These are phyloP conservation scores for Conops quadrifasciatus DNA, from an alignment of 2,888 invertebrate species.

Conservation along the genomic window DNA sequence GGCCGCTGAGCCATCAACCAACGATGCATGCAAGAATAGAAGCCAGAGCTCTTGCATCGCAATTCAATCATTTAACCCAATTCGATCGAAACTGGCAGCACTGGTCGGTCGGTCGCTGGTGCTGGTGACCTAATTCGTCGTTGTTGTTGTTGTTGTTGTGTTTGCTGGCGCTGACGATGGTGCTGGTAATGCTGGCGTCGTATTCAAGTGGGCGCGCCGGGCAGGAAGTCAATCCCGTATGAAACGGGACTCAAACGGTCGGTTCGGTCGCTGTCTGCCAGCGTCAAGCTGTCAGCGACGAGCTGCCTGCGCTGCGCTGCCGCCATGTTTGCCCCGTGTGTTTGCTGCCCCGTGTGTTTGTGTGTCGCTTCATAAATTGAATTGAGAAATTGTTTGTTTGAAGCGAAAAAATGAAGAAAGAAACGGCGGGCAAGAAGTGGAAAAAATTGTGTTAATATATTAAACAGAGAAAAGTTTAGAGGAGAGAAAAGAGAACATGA, in stretches of 20 bases:
- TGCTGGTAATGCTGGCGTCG: neutral
- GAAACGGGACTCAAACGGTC: too few species aligned
- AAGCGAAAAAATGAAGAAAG: neutral
- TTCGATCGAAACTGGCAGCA: conserved; percentile 4
- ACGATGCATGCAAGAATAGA: too few species aligned
- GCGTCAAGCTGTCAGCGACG: too few species aligned
- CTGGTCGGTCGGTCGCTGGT: neutral
- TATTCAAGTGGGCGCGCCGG: neutral
- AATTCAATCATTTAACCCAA: conserved; percentile 19
- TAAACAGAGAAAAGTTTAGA: neutral
- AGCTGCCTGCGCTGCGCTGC: neutral
- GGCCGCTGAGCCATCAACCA: neutral
- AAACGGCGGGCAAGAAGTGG: neutral
- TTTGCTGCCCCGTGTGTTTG: neutral
- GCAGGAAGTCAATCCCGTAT: conserved; percentile 5
- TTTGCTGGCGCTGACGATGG: neutral
- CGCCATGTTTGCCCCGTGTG: neutral
- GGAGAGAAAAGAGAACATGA: neutral
- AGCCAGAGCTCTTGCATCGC: neutral
- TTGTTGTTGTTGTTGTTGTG: too few species aligned
- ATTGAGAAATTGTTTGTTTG: neutral
- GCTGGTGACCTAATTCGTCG: conserved; percentile 18
- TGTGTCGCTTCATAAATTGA: conserved; percentile 1
- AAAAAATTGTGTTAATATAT: neutral
- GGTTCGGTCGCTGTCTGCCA: too few species aligned